Evolutionary conservation across 2,888 invertebrate genomes (phyloP).

Genomic region (Polyploca ridens): DNA sequence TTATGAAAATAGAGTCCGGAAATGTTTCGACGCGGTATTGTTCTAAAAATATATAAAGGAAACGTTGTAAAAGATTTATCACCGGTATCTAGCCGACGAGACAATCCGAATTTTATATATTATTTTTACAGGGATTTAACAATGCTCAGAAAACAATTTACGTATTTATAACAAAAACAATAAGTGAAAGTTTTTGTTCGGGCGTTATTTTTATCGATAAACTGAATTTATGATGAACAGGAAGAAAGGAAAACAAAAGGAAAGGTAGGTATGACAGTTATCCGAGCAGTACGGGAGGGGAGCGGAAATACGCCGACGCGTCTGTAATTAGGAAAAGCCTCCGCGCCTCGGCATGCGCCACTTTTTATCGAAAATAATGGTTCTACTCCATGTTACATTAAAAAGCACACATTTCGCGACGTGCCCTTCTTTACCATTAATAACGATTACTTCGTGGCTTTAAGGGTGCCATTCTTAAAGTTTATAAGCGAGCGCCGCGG

Average conservation of each 20-base stretch:
- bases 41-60: slow-evolving; percentile 12
- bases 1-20: slow-evolving; percentile 1
- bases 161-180: slow-evolving; percentile 22
- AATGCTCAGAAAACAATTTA: no score
- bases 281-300: slow-evolving; percentile 23
- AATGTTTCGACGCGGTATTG: slow-evolving; percentile 2
- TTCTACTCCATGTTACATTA: slow-evolving; percentile 24
- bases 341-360: slow-evolving; percentile 25
- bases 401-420: slow-evolving; percentile 26
- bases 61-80: slow-evolving; percentile 11
- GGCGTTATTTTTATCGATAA: slow-evolving; percentile 32
- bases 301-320: slow-evolving; percentile 28
- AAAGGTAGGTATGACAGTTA: slow-evolving; percentile 30
- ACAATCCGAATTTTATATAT: slow-evolving; percentile 3
- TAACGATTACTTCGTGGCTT: slow-evolving; percentile 29
- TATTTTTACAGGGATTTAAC: background rate
- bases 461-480: background rate
- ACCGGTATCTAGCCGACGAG: slow-evolving; percentile 1
- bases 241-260: slow-evolving; percentile 34
- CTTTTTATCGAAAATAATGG: slow-evolving; percentile 40
- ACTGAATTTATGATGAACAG: slow-evolving; percentile 28
- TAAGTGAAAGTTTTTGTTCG: slow-evolving; percentile 25
- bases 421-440: slow-evolving; percentile 20
- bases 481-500: background rate
- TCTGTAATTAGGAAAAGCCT: slow-evolving; percentile 36